These are phyloP conservation scores for Hydrotaea diabolus DNA, from an alignment of 2,888 invertebrate species.

Conservation along the genomic window DNA sequence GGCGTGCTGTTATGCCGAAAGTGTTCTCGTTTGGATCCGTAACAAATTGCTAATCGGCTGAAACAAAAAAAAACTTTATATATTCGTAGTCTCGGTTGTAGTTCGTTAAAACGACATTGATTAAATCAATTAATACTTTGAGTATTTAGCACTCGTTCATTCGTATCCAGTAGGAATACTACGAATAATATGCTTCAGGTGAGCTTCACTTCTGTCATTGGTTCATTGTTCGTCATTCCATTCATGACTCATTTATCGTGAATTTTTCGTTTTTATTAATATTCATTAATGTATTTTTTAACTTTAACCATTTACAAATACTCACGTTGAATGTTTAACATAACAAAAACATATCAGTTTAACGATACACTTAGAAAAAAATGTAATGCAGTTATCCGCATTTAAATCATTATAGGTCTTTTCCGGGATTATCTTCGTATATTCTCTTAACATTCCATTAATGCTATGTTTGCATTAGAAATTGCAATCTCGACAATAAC, in stretches of 20 bases:
- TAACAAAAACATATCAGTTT: conserved; percentile 3
- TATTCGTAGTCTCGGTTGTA: neutral
- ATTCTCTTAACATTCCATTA: no score
- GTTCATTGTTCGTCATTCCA: conserved; percentile 37
- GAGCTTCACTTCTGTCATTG: conserved; percentile 1
- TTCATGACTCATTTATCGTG: conserved; percentile 31
- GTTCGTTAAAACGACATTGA: neutral
- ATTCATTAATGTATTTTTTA: conserved; percentile 27
- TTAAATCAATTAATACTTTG: neutral
- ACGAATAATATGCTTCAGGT: conserved; percentile 16
- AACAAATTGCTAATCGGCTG: neutral
- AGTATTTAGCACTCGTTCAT: neutral
- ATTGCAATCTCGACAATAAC: no score
- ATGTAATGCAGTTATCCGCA: no score
- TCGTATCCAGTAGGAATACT: neutral
- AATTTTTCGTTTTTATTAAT: conserved; percentile 24
- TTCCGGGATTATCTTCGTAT: no score
- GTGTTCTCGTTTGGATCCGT: neutral
- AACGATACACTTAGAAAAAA: conserved; percentile 30
- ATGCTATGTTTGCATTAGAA: no score
- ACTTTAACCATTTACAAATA: conserved; percentile 15
- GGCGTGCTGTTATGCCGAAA: neutral
- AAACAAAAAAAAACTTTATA: neutral
- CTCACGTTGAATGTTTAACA: conserved; percentile 26
- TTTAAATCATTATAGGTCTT: no score